Base-by-base conservation (phyloP, 1,140 invertebrate species). In the Lordiphosa clarofinis region DNA sequence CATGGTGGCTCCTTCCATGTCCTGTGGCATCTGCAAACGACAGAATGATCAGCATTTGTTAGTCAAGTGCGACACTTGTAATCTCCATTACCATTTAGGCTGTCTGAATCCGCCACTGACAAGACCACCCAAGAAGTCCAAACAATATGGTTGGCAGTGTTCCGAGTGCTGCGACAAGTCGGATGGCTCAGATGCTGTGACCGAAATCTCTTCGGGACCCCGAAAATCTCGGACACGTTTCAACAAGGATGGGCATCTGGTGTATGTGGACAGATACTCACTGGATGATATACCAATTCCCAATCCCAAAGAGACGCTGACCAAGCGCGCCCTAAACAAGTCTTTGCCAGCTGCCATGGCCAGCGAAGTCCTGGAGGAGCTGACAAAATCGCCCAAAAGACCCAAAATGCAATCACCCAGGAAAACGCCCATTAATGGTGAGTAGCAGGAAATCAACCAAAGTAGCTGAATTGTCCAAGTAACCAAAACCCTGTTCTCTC, bases 21-120 rank as follows among this genome's bases (percentile, higher is more conserved):
- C 56, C 2, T 86, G 97, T 90, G 95, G 94, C 13, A 95, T 96
- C 54, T 99, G 97, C 90, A 91, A 93, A 50, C 92, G 93, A 63
- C 92, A 92, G 56, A 93, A 93, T 36, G 95, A 97, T 90, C 96
- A 96, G 71, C 96, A 97, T 90, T 90, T 97, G 49, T 91, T 99
- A 66, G 95, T 97, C 0, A 96, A 96, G 81, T 99, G 98, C 90
- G 98, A 99, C 88, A 96, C 95, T 0, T 99, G 98, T 88, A 94
- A 94, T 71, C 91, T 96, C 24, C 94, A 96, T 89, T 99, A 98
- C 90, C 98, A 99, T 91, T 90, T 98, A 43, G 94, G 94, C 42
- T 99, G 98, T 90, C 91, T 99, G 40, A 95, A 96, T 87, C 97
- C 97, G 13, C 96, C 96, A 10, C 90, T 99, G 4, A 94, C 95